Conservation (phyloP, 2,113 vertebrate species). For the Halcyon senegalensis region DNA sequence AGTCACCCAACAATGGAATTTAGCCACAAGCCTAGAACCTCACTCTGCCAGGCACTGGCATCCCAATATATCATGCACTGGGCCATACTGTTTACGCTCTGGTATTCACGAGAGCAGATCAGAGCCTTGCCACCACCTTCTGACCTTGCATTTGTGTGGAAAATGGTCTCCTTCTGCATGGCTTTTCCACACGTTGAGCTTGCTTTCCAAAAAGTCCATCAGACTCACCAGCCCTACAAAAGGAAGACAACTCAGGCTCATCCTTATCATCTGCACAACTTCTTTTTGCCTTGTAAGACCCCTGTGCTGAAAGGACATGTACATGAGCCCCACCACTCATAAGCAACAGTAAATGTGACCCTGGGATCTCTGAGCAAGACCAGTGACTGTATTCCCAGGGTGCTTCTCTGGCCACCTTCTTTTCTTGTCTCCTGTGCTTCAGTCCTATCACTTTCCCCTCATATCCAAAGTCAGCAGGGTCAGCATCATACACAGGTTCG, state of each 20-base stretch:
- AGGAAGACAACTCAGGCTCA: background rate
- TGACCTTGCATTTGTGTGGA: fast-evolving
- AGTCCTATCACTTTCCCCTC: background rate
- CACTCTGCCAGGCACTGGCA: background rate
- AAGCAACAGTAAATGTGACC: background rate
- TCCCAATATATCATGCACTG: fast-evolving
- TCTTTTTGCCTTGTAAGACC: background rate
- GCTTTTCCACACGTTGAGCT: background rate
- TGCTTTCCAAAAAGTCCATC: background rate
- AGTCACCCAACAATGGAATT: background rate
- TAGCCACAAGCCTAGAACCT: background rate
- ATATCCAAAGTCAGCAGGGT: background rate
- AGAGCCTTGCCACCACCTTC: background rate
- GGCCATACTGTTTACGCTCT: fast-evolving
- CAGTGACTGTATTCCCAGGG: fast-evolving
- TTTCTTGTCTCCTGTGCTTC: background rate
- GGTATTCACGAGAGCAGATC: background rate
- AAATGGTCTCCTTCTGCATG: background rate
- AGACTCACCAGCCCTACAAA: background rate
- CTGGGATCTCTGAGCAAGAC: background rate
- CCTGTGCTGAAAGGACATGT: fast-evolving
- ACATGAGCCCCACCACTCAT: fast-evolving
- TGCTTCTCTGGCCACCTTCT: background rate
- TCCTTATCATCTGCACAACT: background rate
- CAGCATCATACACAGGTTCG: background rate